Percentiles rank a stretch among this genome's conserved stretches.
These are phyloP conservation scores for Helogale parvula DNA, from an alignment of 2,113 vertebrate genomes.

Conservation along the genomic window DNA sequence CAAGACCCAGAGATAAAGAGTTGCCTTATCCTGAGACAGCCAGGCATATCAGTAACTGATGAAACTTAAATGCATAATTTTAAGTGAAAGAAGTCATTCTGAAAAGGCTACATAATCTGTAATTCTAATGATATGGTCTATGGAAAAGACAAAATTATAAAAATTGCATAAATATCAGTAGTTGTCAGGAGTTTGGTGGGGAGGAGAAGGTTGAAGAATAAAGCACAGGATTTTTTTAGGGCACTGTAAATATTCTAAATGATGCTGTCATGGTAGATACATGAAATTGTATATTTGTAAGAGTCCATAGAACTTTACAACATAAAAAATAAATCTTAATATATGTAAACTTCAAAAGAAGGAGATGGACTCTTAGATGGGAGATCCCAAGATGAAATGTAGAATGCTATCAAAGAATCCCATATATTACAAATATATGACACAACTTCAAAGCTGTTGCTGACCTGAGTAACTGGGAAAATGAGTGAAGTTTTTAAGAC, in stretches of 20 bases:
- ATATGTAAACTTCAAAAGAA: neutral
- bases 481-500: neutral
- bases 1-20: too few relatives aligned
- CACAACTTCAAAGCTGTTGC: neutral
- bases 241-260: neutral
- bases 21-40: too few relatives aligned
- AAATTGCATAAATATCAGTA: neutral
- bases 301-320: neutral
- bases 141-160: neutral
- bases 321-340: neutral
- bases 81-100: neutral
- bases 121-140: neutral
- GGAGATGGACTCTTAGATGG: neutral
- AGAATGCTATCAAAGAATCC: neutral
- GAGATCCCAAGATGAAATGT: neutral
- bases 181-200: neutral
- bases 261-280: neutral
- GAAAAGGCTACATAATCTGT: neutral
- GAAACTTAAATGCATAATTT: neutral
- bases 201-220: neutral
- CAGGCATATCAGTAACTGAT: neutral
- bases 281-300: neutral
- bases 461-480: neutral
- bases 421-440: neutral
- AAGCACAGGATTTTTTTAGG: neutral